phyloP scores from a whole-genome alignment of 2,888 invertebrate species.

The Lottia gigantea region DNA sequence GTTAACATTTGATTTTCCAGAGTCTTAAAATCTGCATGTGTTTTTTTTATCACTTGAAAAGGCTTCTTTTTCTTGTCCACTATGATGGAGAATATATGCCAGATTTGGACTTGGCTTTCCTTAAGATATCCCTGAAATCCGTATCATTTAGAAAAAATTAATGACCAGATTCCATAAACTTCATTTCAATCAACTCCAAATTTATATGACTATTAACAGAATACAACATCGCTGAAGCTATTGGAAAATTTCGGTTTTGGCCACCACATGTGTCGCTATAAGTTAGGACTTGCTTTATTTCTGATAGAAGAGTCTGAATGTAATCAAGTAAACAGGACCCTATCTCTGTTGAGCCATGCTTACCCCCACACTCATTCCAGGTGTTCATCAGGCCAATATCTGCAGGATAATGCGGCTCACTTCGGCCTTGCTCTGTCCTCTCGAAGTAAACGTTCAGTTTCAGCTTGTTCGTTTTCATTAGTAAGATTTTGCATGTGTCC shows the following conservation, averaged over 20 bases:
- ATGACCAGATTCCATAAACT: neutral
- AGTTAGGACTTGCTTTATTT: neutral
- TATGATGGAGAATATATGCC: too few relatives aligned
- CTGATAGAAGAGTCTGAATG: neutral
- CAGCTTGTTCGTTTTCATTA: too few relatives aligned
- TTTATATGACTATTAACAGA: neutral
- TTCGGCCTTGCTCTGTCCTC: too few relatives aligned
- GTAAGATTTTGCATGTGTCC: too few relatives aligned
- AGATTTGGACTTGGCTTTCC: neutral
- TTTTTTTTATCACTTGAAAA: too few relatives aligned
- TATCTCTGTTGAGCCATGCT: neutral
- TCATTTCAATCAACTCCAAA: neutral
- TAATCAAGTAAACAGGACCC: neutral
- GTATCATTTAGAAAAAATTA: neutral
- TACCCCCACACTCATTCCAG: neutral
- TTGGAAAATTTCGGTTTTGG: neutral
- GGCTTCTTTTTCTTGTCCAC: too few relatives aligned
- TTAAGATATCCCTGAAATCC: neutral
- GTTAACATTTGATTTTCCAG: too few relatives aligned
- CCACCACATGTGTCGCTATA: neutral
- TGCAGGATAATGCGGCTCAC: neutral
- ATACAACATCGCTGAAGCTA: neutral
- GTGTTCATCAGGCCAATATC: neutral
- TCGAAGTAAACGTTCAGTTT: too few relatives aligned
- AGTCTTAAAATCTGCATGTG: too few relatives aligned